Evolutionary conservation across 2,888 invertebrate species (phyloP), one percentile per base, ranked within the genome.

Genomic region (Eupsilia transversa): DNA sequence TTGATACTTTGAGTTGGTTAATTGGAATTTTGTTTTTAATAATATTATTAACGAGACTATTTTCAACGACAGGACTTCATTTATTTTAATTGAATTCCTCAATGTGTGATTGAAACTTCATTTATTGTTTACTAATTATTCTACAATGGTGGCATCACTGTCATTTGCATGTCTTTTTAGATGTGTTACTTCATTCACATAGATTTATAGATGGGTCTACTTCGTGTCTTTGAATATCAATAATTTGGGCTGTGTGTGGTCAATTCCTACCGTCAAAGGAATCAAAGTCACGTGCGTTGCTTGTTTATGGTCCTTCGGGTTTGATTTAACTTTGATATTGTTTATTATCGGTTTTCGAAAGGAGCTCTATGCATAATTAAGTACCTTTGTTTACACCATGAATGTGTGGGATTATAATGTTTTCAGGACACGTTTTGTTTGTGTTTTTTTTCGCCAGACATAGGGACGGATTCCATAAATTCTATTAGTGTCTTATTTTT

Each of bases 241-340:
- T 84, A 70, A 65, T 82, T 83, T 79, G 49, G 56, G 46, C 76
- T 77, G 87, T 66, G 88, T 87, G 88, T 88, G 88, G 89, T 89
- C 85, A 84, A 79, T 63, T 67, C 66, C 67, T 68, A 78, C 79
- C 84, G 78, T 85, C 90, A 89, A 91, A 89, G 74, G 79, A 76
- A 80, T 81, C 81, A 81, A 74, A 81, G 82, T 85, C 86, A 90
- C 89, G 90, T 83, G 84, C 84, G 70, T 73, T 72, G 43, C 71
- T 77, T 79, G 81, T 87, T 88, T 87, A 88, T 86, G 70, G 81
- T 59, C 46, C 57, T 74, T 82, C 82, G 77, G 64, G 72, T 89
- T 86, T 85, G 88, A 86, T 87, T 85, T 83, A 79, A 84, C 89
- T 89, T 87, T 89, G 89, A 90, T 92, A 90, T 89, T 89, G 86